Percentiles rank a stretch among this genome's conserved stretches.
Conservation (phyloP, 2,113 vertebrate species). For the Sphyrna mokarran region DNA sequence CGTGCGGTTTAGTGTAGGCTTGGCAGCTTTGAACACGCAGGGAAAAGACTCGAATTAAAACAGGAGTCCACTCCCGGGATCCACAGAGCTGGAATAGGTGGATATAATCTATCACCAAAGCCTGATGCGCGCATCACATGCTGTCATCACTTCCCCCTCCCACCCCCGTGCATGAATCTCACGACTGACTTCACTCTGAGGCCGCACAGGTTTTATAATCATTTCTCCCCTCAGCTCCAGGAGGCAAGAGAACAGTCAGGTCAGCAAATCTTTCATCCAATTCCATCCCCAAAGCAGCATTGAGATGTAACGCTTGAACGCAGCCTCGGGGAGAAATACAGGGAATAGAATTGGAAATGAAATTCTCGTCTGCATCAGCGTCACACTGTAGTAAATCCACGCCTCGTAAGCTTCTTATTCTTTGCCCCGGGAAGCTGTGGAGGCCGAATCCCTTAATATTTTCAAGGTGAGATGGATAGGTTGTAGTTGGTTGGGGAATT, state of each 20-base stretch:
- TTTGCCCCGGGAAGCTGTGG: too few species aligned
- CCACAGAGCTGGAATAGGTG: background rate
- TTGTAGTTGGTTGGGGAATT: too few species aligned
- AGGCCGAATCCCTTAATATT: too few species aligned
- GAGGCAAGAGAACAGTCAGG: too few species aligned
- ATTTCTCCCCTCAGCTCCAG: too few species aligned
- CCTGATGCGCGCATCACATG: background rate
- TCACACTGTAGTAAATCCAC: background rate
- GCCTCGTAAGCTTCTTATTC: too few species aligned
- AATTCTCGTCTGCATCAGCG: background rate
- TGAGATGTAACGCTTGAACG: background rate
- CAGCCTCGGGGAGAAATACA: background rate
- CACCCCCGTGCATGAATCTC: background rate
- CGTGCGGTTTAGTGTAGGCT: background rate
- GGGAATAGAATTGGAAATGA: background rate
- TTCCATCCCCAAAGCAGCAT: background rate
- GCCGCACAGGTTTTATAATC: background rate
- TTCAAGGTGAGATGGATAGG: too few species aligned
- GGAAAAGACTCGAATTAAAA: background rate
- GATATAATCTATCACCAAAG: background rate
- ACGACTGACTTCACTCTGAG: background rate
- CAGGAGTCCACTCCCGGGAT: background rate
- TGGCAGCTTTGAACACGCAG: background rate
- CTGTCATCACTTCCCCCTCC: background rate
- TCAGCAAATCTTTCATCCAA: background rate